phyloP scores from a whole-genome alignment of 2,113 vertebrate species.

The Apistogramma diplotaenia region DNA sequence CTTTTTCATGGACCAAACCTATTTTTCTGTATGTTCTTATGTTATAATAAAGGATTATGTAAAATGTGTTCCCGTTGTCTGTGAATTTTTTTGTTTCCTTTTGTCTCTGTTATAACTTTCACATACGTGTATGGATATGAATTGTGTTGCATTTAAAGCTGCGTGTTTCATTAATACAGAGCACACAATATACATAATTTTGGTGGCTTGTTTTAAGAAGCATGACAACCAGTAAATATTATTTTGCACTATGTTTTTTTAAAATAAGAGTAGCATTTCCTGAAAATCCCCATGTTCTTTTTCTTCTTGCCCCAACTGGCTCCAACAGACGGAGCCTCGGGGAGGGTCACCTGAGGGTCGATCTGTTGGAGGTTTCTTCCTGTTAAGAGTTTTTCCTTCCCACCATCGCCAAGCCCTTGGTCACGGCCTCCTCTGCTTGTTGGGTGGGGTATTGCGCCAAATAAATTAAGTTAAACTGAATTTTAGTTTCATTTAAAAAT shows the following conservation, averaged over 20 bases:
- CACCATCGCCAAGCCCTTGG: accelerated
- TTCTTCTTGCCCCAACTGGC: background rate
- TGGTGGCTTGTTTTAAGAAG: too few species aligned
- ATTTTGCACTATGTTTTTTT: too few species aligned
- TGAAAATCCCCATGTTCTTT: accelerated
- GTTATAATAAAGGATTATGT: constrained; percentile 80
- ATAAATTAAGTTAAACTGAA: background rate
- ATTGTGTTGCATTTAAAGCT: background rate
- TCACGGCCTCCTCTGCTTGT: background rate
- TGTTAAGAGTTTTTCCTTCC: background rate
- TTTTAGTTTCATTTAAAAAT: accelerated
- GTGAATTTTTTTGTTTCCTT: too few species aligned
- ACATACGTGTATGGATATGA: background rate
- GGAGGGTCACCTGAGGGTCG: background rate
- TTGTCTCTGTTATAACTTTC: background rate
- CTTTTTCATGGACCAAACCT: constrained; percentile 81
- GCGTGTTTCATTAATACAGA: background rate
- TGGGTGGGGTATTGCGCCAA: background rate
- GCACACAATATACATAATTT: background rate
- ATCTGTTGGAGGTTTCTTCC: background rate
- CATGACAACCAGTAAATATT: background rate
- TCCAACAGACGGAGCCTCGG: too few species aligned
- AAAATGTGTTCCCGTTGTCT: constrained; percentile 41
- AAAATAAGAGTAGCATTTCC: background rate
- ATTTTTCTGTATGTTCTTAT: constrained; percentile 80